phyloP scores from a whole-genome alignment of 2,113 vertebrate species.

The Notothenia coriiceps region DNA sequence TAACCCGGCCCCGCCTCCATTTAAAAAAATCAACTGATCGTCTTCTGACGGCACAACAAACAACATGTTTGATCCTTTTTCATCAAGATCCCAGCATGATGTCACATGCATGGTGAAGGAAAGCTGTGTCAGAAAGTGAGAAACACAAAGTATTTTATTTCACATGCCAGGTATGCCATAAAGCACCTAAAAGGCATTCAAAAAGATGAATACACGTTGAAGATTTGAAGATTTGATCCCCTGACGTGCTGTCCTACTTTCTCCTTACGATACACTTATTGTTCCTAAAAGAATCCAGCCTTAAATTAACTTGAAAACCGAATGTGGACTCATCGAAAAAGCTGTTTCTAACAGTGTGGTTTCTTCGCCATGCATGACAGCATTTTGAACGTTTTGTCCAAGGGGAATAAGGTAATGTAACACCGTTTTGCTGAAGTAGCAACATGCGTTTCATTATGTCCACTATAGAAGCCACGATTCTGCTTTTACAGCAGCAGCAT shows the following conservation, averaged over 20 bases:
- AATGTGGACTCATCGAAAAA: background rate
- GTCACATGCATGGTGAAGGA: too few species aligned
- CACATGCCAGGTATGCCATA: background rate
- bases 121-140: background rate
- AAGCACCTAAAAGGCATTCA: background rate
- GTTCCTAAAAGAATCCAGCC: background rate
- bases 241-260: background rate
- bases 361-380: background rate
- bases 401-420: background rate
- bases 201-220: background rate
- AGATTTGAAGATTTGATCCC: background rate
- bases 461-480: constrained; percentile 2
- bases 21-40: constrained; percentile 9
- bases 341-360: background rate
- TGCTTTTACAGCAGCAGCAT: constrained; percentile 17
- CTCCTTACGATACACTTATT: background rate
- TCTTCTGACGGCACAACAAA: background rate
- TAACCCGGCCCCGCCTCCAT: background rate
- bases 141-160: background rate
- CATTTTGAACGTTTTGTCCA: background rate
- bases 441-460: background rate
- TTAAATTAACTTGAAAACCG: background rate
- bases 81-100: background rate
- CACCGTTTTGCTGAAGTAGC: constrained; percentile 2
- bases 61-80: background rate